Percentiles rank a stretch among this genome's conserved stretches.
These are phyloP conservation scores for Nezara viridula DNA, from an alignment of 2,888 invertebrate genomes.

Conservation along the genomic window DNA sequence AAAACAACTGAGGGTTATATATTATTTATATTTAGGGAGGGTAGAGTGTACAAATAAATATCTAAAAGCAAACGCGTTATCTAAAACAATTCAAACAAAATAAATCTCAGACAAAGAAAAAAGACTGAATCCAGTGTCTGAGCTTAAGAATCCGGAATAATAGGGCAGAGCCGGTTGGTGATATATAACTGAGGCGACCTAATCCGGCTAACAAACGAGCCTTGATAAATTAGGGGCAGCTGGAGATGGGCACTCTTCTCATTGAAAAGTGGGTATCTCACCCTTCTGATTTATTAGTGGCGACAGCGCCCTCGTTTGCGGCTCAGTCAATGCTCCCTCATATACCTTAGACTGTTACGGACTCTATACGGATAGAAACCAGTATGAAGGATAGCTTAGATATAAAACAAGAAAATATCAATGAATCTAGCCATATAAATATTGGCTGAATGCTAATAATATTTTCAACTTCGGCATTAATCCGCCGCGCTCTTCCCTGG, in stretches of 20 bases:
- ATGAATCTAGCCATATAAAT: not conserved
- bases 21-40: no score
- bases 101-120: not conserved
- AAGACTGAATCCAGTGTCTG: not conserved
- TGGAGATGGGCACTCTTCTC: not conserved
- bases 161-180: conserved; percentile 1
- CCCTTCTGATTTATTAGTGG: conserved; percentile 6
- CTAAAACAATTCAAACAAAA: not conserved
- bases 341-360: not conserved
- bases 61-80: not conserved
- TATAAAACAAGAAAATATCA: not conserved
- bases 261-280: conserved; percentile 40
- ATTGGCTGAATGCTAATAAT: no score
- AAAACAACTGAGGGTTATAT: no score
- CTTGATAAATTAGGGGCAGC: conserved; percentile 30
- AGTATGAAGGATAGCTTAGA: not conserved
- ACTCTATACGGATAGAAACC: no score
- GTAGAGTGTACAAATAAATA: not conserved
- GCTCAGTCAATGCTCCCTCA: not conserved
- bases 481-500: no score
- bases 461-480: no score
- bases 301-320: not conserved
- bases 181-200: conserved; percentile 28
- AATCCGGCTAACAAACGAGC: conserved; percentile 42
- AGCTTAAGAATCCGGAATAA: conserved; percentile 6